These are phyloP conservation scores for Macrotus californicus DNA, from an alignment of 2,113 vertebrate genomes.

Conservation along the genomic window DNA sequence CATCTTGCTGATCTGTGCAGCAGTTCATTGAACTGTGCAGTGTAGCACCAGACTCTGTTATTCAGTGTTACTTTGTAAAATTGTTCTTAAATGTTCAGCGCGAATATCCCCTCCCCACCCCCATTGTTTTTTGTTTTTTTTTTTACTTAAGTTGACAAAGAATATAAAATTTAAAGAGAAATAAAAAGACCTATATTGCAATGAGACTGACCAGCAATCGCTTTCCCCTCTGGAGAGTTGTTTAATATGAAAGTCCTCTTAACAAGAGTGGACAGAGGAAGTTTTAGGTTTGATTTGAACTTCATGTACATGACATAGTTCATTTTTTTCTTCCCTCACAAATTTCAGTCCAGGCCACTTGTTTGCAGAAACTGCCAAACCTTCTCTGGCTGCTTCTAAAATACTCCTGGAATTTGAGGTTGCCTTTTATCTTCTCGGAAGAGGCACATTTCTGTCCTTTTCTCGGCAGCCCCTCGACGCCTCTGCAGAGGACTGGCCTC, in stretches of 20 bases:
- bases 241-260: conserved; percentile 74
- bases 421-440: conserved; percentile 39
- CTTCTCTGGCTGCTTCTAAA: conserved; percentile 44
- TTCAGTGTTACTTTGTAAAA: conserved; percentile 59
- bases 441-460: conserved; percentile 46
- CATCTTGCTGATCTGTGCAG: conserved; percentile 81
- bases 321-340: conserved; percentile 35
- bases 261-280: conserved; percentile 79
- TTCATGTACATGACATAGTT: conserved; percentile 46
- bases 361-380: conserved; percentile 60
- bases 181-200: conserved; percentile 54
- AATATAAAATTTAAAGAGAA: conserved; percentile 68
- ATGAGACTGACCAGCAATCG: conserved; percentile 56
- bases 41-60: conserved; percentile 79
- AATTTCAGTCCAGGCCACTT: conserved; percentile 66
- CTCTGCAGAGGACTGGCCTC: conserved; percentile 7
- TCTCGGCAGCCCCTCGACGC: background rate
- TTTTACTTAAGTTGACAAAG: conserved; percentile 69
- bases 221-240: conserved; percentile 71
- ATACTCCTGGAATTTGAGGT: conserved; percentile 37
- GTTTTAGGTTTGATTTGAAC: conserved; percentile 76
- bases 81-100: conserved; percentile 37
- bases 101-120: conserved; percentile 19
- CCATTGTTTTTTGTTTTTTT: too few relatives aligned
- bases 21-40: conserved; percentile 82